Conservation (phyloP, 64 coral and sea anemone species). For the Dendronephthya gigantea region DNA sequence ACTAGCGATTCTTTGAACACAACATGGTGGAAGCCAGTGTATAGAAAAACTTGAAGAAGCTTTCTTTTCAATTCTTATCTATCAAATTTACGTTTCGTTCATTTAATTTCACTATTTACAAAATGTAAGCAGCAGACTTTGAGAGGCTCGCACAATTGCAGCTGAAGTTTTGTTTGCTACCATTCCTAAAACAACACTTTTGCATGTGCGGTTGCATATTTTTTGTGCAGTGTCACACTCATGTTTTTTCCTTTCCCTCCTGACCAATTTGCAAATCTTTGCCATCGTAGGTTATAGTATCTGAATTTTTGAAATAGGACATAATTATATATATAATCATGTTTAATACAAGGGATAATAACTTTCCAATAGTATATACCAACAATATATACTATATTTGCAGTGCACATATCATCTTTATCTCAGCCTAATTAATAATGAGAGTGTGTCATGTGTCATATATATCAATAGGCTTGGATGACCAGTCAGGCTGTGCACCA, state of each 20-base stretch:
- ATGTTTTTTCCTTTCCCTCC: constrained; percentile 42
- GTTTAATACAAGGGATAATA: too few species aligned
- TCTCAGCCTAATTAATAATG: too few species aligned
- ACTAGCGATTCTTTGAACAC: constrained; percentile 19
- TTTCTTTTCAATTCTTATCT: too few species aligned
- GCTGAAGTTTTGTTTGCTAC: constrained; percentile 49
- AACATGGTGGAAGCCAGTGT: too few species aligned
- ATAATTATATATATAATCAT: too few species aligned
- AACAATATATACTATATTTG: too few species aligned
- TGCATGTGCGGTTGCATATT: constrained; percentile 35
- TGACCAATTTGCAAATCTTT: constrained; percentile 30
- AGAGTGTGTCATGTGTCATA: too few species aligned
- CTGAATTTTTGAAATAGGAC: neutral
- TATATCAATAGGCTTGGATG: too few species aligned
- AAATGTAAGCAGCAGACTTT: constrained; percentile 42
- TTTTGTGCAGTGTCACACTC: constrained; percentile 41
- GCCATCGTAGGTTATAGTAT: constrained; percentile 41
- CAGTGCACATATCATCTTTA: too few species aligned
- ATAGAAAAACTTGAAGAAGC: too few species aligned
- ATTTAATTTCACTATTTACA: too few species aligned
- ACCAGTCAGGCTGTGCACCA: neutral
- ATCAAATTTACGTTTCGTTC: too few species aligned
- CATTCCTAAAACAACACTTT: constrained; percentile 49
- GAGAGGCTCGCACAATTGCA: constrained; percentile 38
- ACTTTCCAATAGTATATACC: neutral